Evolutionary conservation across 2,888 invertebrate species (phyloP).

Genomic region (Sphecodes monilicornis): DNA sequence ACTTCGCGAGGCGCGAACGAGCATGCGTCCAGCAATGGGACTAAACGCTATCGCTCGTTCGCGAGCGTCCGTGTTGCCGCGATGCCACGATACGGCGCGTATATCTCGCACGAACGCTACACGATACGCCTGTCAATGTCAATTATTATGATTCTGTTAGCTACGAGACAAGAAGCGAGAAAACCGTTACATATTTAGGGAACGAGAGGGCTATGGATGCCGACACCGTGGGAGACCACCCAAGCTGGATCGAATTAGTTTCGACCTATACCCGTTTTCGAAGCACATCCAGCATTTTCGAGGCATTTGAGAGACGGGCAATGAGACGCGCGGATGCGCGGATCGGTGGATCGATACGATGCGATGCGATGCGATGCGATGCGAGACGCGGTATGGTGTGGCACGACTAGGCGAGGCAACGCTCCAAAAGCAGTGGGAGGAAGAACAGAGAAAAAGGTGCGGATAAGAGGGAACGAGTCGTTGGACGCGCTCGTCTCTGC

Average conservation of each 20-base stretch:
- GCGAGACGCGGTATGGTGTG: too few relatives aligned
- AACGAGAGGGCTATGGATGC: neutral
- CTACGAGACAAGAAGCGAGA: too few relatives aligned
- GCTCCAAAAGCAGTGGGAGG: neutral
- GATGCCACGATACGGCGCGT: too few relatives aligned
- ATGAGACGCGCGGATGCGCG: neutral
- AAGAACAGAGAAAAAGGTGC: neutral
- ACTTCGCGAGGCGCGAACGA: too few relatives aligned
- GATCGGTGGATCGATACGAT: neutral
- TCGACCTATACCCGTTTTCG: too few relatives aligned
- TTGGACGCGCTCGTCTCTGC: slow-evolving; percentile 52
- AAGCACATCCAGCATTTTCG: too few relatives aligned
- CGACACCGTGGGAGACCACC: neutral
- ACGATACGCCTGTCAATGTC: too few relatives aligned
- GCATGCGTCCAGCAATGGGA: too few relatives aligned
- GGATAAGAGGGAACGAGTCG: slow-evolving; percentile 49
- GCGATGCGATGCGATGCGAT: neutral
- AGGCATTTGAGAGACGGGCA: neutral
- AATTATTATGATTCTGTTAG: neutral
- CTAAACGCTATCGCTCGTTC: too few relatives aligned
- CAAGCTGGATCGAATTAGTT: neutral
- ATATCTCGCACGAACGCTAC: too few relatives aligned
- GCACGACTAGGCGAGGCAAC: neutral
- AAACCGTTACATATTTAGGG: neutral
- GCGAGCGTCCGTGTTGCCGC: too few relatives aligned